Conservation (phyloP, 2,888 invertebrate species). For the Aphidoletes aphidimyza region DNA sequence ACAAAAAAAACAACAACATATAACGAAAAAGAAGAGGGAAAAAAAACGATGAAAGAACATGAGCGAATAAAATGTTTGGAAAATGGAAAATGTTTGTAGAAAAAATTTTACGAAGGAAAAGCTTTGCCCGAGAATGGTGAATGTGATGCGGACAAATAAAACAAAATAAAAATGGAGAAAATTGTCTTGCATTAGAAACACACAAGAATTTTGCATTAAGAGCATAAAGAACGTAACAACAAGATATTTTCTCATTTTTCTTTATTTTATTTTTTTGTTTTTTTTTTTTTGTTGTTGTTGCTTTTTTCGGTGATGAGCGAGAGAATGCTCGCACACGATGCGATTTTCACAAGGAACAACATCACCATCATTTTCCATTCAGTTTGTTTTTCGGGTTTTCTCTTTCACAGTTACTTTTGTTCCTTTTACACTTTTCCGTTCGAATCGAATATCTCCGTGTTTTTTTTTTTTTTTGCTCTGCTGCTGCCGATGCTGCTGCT, state of each 20-base stretch:
- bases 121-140: neutral
- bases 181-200: constrained; percentile 54
- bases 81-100: constrained; percentile 50
- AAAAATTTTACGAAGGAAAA: neutral
- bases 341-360: constrained; percentile 25
- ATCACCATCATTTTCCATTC: constrained; percentile 21
- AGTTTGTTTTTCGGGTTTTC: neutral
- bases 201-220: constrained; percentile 55
- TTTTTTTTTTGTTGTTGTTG: neutral
- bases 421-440: constrained; percentile 19
- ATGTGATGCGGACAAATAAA: neutral
- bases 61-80: too few species aligned
- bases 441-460: constrained; percentile 35
- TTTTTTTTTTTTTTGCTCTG: too few species aligned
- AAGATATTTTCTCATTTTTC: constrained; percentile 33
- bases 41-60: too few species aligned
- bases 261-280: neutral
- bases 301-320: too few species aligned
- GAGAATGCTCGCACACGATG: too few species aligned
- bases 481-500: too few species aligned
- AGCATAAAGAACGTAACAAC: constrained; percentile 43
- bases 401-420: constrained; percentile 16
- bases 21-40: too few species aligned
- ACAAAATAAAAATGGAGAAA: constrained; percentile 36
- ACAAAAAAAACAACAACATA: neutral